Base-by-base conservation (phyloP, 2,888 invertebrate genomes). In the Blastobasis adustella region DNA sequence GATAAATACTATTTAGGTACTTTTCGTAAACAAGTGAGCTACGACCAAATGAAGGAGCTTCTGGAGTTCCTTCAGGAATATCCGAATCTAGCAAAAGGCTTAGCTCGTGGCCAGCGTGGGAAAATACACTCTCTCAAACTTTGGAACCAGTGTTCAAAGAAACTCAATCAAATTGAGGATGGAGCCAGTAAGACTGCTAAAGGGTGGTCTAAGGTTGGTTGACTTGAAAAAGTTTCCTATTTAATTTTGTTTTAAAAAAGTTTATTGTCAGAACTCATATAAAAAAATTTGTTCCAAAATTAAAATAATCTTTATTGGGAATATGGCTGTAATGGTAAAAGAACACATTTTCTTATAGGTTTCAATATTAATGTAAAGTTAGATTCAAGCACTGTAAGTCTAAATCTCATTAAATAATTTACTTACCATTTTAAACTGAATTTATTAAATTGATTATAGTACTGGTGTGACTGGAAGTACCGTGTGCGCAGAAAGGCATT, bases 381-480 rank as follows among this genome's bases (percentile, higher is more conserved):
- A 23, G 23, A 23, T 23, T 23, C 23, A 23, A 23, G 23, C 23
- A 2, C 23, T 23, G 23, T 23, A 23, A 23, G 3, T 23, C 23
- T 23, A 23, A 23, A 23, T 23, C 23, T 23, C 23, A 23, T 23
- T 23, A 23, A 23, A 23, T 23, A 23, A 23, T 23, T 23, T 23
- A 23, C 23, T 3, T 2, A 23, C 23, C 3, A 23, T 23, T 23
- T 23, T 23, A 23, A 23, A 23, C 1, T 2, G 1, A 23, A 23
- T 23, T 23, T 23, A 23, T 23, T 23, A 2, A 23, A 23, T 23
- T 23, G 23, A 23, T 66, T 68, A 23, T 58, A 82, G 82, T 82
- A 77, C 55, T 82, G 80, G 80, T 79, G 78, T 63, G 81, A 82
- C 49, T 79, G 77, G 79, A 82, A 82, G 55, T 80, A 80, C 59